Percentiles rank a stretch among this genome's conserved stretches.
phyloP scores from a whole-genome alignment of 2,797 vertebrate species.

The Cossypha caffra region DNA sequence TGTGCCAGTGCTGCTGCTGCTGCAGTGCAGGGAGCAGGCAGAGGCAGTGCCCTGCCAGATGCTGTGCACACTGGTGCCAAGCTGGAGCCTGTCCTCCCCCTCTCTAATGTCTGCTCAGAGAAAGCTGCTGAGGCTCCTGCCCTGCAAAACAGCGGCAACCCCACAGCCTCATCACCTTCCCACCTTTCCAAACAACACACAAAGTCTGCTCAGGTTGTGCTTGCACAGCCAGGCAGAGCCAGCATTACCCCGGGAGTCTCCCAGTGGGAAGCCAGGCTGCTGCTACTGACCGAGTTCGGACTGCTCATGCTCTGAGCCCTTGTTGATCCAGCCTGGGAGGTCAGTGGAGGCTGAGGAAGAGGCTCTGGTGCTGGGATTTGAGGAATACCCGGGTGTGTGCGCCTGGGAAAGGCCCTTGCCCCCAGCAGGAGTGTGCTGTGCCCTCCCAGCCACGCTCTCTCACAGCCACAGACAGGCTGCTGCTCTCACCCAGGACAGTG shows the following conservation, averaged over 20 bases:
- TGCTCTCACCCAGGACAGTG: neutral
- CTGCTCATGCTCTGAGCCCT: neutral
- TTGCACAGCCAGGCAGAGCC: neutral
- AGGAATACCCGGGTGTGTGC: neutral
- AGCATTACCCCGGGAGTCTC: neutral
- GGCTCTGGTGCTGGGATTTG: neutral
- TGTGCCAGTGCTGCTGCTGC: neutral
- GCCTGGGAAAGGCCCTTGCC: accelerated
- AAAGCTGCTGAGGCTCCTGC: neutral
- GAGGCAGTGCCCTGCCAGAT: neutral
- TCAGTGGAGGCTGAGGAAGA: accelerated
- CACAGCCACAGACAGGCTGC: neutral
- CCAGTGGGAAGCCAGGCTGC: neutral
- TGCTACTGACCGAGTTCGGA: neutral
- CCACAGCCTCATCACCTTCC: neutral
- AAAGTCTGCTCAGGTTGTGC: neutral
- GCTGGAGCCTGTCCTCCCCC: neutral
- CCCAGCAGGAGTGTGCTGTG: accelerated
- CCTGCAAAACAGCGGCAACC: neutral
- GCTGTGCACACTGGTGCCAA: neutral
- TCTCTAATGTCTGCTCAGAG: neutral
- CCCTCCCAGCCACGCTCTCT: accelerated
- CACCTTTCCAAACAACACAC: accelerated
- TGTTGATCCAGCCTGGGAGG: neutral
- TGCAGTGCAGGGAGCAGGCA: conserved; percentile 23